Evolutionary conservation across 2,888 invertebrate genomes (phyloP).

Genomic region (Plusia festucae): DNA sequence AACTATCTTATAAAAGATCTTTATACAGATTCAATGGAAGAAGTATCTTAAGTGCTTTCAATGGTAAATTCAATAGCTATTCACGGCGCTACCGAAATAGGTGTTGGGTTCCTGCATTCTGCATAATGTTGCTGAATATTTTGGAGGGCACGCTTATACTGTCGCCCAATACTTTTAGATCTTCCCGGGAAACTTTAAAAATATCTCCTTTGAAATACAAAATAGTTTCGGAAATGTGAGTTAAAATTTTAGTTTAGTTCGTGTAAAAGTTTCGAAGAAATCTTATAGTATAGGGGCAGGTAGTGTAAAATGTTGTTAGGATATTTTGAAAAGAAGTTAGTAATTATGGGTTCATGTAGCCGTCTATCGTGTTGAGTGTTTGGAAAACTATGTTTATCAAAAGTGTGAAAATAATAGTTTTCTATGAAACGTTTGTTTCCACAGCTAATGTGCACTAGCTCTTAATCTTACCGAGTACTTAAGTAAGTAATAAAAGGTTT

Average conservation of each 20-base stretch:
- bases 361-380: too few relatives aligned
- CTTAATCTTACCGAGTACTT: too few relatives aligned
- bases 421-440: too few relatives aligned
- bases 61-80: constrained; percentile 57
- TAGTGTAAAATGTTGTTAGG: background rate
- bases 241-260: background rate
- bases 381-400: too few relatives aligned
- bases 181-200: constrained; percentile 24
- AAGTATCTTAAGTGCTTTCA: constrained; percentile 52
- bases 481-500: too few relatives aligned
- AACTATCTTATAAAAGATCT: constrained; percentile 35
- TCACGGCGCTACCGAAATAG: constrained; percentile 46
- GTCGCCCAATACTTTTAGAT: constrained; percentile 37
- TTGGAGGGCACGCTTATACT: constrained; percentile 39
- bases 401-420: too few relatives aligned
- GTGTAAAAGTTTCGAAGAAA: background rate
- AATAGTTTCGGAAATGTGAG: constrained; percentile 10
- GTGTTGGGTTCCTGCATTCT: constrained; percentile 59
- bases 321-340: background rate
- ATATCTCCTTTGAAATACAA: constrained; percentile 15
- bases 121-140: constrained; percentile 61
- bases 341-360: too few relatives aligned
- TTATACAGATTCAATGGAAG: constrained; percentile 48
- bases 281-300: background rate
- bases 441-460: too few relatives aligned